These are phyloP conservation scores for Scaptomyza montana DNA, from an alignment of 1,140 invertebrate species.

Conservation along the genomic window DNA sequence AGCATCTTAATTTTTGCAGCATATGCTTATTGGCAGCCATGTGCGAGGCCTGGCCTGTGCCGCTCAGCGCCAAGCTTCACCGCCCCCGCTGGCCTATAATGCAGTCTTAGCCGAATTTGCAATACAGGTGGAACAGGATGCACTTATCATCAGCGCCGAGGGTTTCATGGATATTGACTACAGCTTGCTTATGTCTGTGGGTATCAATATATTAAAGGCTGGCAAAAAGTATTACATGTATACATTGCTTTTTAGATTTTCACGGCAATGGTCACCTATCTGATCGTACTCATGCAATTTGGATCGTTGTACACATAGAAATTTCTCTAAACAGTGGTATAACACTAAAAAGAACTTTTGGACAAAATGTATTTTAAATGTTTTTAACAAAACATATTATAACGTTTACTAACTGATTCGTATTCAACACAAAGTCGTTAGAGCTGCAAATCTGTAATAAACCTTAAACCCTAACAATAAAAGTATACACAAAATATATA, in stretches of 20 bases:
- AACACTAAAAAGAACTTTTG: not conserved
- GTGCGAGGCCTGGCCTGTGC: conserved; percentile 46
- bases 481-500: too few species aligned
- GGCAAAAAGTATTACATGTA: not conserved
- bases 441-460: too few species aligned
- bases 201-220: not conserved
- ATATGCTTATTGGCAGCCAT: conserved; percentile 53
- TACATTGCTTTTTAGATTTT: conserved; percentile 44
- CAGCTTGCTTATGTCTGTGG: conserved; percentile 65
- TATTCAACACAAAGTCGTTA: too few species aligned
- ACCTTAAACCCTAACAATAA: too few species aligned
- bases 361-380: too few species aligned
- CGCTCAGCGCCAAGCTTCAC: conserved; percentile 12
- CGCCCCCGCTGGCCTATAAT: conserved; percentile 38
- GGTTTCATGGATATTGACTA: conserved; percentile 67
- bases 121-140: conserved; percentile 70
- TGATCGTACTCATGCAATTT: conserved; percentile 70
- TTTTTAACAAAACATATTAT: too few species aligned
- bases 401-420: too few species aligned
- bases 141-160: conserved; percentile 56
- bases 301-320: conserved; percentile 35
- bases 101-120: conserved; percentile 53
- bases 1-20: conserved; percentile 16
- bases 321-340: not conserved
- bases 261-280: conserved; percentile 66